Percentiles rank a stretch among this genome's conserved stretches.
Evolutionary conservation across 1,140 invertebrate genomes (phyloP).

Genomic region (Drosophila sproati): DNA sequence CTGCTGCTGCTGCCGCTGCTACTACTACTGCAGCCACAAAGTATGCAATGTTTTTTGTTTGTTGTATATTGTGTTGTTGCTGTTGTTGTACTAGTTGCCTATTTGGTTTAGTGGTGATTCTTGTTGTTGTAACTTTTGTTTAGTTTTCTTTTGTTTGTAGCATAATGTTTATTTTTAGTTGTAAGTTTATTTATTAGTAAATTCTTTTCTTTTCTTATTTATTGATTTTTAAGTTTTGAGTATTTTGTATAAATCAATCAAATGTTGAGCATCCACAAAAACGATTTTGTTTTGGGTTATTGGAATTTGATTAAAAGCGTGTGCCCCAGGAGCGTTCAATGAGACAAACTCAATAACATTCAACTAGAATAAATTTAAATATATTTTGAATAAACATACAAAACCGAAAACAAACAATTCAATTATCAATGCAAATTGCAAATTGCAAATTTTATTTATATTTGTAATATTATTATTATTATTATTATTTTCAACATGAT

Average conservation of each 20-base stretch:
- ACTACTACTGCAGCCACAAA: not conserved
- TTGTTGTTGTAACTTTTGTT: constrained; percentile 44
- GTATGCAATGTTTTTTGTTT: constrained; percentile 38
- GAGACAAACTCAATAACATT: constrained; percentile 82
- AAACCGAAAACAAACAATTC: constrained; percentile 52
- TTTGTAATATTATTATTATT: constrained; percentile 13
- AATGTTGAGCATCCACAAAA: constrained; percentile 72
- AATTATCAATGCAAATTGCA: constrained; percentile 44
- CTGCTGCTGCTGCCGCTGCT: not conserved
- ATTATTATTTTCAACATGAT: constrained; percentile 5
- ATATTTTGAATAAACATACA: constrained; percentile 54
- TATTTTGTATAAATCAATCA: constrained; percentile 48
- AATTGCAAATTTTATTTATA: constrained; percentile 27
- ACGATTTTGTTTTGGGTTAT: constrained; percentile 37
- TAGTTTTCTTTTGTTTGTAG: constrained; percentile 45
- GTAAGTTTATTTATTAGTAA: constrained; percentile 25
- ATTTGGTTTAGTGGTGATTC: constrained; percentile 45
- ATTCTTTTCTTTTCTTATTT: constrained; percentile 32
- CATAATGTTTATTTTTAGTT: constrained; percentile 62
- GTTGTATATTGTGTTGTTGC: constrained; percentile 26
- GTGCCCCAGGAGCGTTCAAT: constrained; percentile 80
- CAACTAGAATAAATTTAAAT: constrained; percentile 73
- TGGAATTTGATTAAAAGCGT: constrained; percentile 71
- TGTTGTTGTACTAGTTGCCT: constrained; percentile 29
- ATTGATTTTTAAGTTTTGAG: constrained; percentile 29